Evolutionary conservation across 30 jellyfish, hydroid and myxozoan species (phyloP), one percentile per base, ranked within the genome.

Genomic region (Turritopsis rubra): DNA sequence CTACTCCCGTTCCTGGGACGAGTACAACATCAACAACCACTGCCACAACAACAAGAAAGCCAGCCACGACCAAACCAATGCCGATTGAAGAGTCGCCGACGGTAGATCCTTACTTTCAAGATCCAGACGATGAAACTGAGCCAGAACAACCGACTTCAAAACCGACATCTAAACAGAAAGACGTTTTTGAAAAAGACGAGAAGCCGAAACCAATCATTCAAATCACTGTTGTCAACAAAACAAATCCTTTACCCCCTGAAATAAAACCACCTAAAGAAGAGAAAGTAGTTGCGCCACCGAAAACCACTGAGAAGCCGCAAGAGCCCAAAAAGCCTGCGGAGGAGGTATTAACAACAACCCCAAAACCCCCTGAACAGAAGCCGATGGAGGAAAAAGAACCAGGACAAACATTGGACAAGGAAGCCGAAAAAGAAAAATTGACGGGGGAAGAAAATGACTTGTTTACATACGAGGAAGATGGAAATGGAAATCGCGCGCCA

Each of bases 401-500:
- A 41, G 86, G 86, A 73, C 60, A 82, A 53, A 84, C 97, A 9
- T 90, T 72, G 54, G 97, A 90, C 71, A 86, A 82, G 31, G 88
- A 93, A 18, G 76, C 54, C 65, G 86, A 90, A 65, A 71, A 82
- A 53, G 95, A 72, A 21, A 78, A 66, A 21, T 30, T 75, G 54
- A 23, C 89, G 20, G 73, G 74, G 41, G 82, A 79, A 16, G 94
- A 88, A 31, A 29, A 86, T 4, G 96, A 84, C 0, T 53, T 79
- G 20, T 92, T 87, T 75, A 84, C 93, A 4, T 87, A 75, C 72
- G 98, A 92, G 54, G 84, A 84, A 72, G 90, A 86, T 52, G 91
- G 84, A 22, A 95, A 96, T 4, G 84, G 52, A n/a, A 78, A 86
- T 52, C 72, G 96, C 26, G 89, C 98, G 8, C 87, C 98, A 9